These are phyloP conservation scores for Hemibagrus wyckioides DNA, from an alignment of 2,113 vertebrate species.

Conservation along the genomic window DNA sequence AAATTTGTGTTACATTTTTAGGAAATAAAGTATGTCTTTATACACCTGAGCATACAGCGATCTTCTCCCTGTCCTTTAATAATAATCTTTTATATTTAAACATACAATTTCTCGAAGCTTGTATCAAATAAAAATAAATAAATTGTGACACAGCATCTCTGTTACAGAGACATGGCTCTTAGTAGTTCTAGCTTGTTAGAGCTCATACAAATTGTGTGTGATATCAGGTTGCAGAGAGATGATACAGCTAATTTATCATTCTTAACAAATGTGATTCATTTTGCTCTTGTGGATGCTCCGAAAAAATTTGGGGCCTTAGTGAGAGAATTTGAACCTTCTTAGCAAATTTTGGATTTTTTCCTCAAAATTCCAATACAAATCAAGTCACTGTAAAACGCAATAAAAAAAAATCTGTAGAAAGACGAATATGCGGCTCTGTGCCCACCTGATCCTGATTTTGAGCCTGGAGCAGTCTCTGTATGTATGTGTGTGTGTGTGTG, in stretches of 20 bases:
- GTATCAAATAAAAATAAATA: too few relatives aligned
- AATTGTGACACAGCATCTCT: too few relatives aligned
- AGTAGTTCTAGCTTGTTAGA: too few relatives aligned
- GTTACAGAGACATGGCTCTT: background rate
- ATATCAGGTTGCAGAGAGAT: too few relatives aligned
- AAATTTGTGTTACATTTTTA: background rate
- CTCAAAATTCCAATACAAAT: background rate
- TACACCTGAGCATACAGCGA: background rate
- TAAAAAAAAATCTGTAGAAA: background rate
- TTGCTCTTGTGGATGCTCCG: background rate
- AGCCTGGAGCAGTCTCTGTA: background rate
- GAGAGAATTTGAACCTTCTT: background rate
- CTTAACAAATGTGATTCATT: background rate
- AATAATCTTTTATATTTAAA: background rate
- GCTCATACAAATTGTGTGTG: too few relatives aligned
- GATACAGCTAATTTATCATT: background rate
- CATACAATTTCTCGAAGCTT: background rate
- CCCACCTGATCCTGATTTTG: background rate
- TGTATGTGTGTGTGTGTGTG: conserved; percentile 16
- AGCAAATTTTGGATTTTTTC: background rate
- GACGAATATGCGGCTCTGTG: background rate
- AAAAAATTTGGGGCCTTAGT: background rate
- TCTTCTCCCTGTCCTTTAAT: background rate
- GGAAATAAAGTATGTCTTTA: background rate
- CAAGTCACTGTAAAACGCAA: background rate